Evolutionary conservation across 2,797 vertebrate genomes (phyloP), one percentile per base, ranked within the genome.

Genomic region (Orestias chungarensis): DNA sequence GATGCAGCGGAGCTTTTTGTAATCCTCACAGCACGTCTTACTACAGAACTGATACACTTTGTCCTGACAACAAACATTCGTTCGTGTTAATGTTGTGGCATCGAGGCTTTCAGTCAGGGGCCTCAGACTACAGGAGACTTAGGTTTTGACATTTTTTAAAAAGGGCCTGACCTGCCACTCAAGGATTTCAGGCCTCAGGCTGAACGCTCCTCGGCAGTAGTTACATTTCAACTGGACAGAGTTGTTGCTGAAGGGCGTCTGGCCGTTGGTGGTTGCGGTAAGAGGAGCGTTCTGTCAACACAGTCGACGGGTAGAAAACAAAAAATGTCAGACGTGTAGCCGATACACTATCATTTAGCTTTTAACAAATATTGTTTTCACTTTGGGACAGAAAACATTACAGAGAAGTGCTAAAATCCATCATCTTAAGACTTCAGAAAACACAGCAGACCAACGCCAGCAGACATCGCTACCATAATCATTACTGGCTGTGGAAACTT

Each of bases 1-100:
- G 69, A 99, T 98, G 90, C 97, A 99, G 86, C 99, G 97, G 43
- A 99, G 95, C 88, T 99, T 99, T 94, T 99, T 99, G 92, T 97
- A 98, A 90, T 99, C 98, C 86, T 97, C 98, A 82, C 97, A 98
- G 89, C 98, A 99, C 14, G 94, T 91, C 91, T 95, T 97, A 89
- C 97, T 97, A 91, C 98, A 99, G 94, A 99, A 99, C 90, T 99
- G 97, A 94, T 96, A 95, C 14, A 98, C 95, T 85, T 97, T 99
- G 86, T 97, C 98, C 98, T 99, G 93, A 83, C 92, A 10, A 64
- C n/a, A 71, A 2, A 73, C 31, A 42, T 1, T 23, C 4, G 68
- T 3, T 9, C 20, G 65, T 33, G 1, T 40, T 1, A 62, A 59
- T 23, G 10, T 61, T 20, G 1, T 0, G 57, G 31, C 2, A 17